Base-by-base conservation (phyloP, 1,140 invertebrate species). In the Heliconius himera region DNA sequence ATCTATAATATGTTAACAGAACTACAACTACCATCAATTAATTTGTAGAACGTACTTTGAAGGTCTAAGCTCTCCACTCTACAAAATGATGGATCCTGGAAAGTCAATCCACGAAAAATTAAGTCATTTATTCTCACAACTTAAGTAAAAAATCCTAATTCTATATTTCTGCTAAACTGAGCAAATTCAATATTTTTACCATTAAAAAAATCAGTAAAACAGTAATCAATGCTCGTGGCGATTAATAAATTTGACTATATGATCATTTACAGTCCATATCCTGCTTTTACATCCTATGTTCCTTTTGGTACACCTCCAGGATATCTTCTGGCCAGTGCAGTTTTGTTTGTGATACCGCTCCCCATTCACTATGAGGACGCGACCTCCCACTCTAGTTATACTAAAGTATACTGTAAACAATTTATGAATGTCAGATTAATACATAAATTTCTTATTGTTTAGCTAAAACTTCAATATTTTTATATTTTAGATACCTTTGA, bases 291-390 rank as follows among this genome's bases (percentile, higher is more conserved):
- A 89, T 8, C 83, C 83, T 8, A 51, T 20, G 36, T 85, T 86
- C 26, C 82, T 80, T 70, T 82, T 84, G 6, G 60, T 66, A 73
- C 87, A 88, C 29, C 88, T 74, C 88, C 88, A 89, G 38, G 83
- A 78, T 4, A 81, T 74, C 26, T 81, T 85, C 0, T 22, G 2
- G 0, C 80, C 77, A 13, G 33, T 73, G 3, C 41, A 66, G 16
- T 80, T 76, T 36, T 87, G 83, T 70, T 78, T 79, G 73, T 86
- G 84, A 41, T 80, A 88, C 4, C 82, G 78, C 36, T 84, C 78
- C 0, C 85, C 81, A 41, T 84, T 73, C 5, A 85, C 74, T 11
- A 85, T 78, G 8, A 88, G 80, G 3, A 83, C 80, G 41, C 80
- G 66, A 20, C 76, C 56, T 2, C 87, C 87, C 3, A 72, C 71